Base-by-base conservation (phyloP, 2,888 invertebrate species). In the Noctua janthina region DNA sequence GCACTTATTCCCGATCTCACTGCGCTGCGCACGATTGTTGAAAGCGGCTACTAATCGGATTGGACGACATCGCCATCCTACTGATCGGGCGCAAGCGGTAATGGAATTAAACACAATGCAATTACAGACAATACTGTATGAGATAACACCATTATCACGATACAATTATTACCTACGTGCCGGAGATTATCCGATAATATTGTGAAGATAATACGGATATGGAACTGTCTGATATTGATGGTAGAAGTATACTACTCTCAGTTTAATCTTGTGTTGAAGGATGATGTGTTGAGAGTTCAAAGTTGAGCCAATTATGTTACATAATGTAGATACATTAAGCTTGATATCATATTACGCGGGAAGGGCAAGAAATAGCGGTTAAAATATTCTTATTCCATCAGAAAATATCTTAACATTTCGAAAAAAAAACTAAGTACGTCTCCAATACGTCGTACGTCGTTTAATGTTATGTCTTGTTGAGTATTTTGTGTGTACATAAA, bases 31-130 rank as follows among this genome's bases (percentile, higher is more conserved):
- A 84, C 85, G 81, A 81, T 79, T 81, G 83, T 84, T 79, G 79
- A 87, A 90, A 89, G 83, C 90, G 83, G 85, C 84, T 86, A 84
- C 88, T 95, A 96, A 96, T 95, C 94, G 94, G 95, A 95, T 96
- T 93, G 90, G 83, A 89, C 87, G 88, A 91, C 88, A 77, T 59
- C 51, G 49, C 67, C 86, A 84, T 70, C 82, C 83, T 83, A 86
- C 86, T 92, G 90, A 92, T 91, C 91, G 91, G 88, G 87, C 91
- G 90, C 91, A 91, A 92, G 90, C 92, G 90, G 91, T 93, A 95
- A 96, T 93, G 91, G 93, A 91, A 96, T 95, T 93, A 93, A 93
- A 92, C 92, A 92, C 93, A 93, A 95, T 93, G 90, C 93, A 94
- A 95, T 95, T 94, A 95, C 91, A 93, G 91, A 94, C 93, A 94